A percentile compares a stretch with the other conserved stretches of the same genome.
Evolutionary conservation across 2,888 invertebrate genomes (phyloP).

Genomic region (Heliconius erato): DNA sequence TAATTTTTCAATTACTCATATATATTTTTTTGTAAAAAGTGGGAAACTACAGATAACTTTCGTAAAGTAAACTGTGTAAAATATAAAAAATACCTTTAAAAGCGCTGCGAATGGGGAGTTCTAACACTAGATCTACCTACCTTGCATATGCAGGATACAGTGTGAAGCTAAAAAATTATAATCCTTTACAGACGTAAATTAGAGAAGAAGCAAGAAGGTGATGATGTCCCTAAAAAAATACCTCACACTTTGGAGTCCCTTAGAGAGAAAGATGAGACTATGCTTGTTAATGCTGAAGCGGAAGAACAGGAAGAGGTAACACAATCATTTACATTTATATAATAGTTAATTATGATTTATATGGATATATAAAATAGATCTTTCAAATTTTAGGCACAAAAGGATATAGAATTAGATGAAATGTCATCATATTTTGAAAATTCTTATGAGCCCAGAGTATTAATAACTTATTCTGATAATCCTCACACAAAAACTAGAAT

Average conservation of each 20-base stretch:
- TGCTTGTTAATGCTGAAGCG: slow-evolving; percentile 90
- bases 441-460: slow-evolving; percentile 95
- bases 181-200: slow-evolving; percentile 71
- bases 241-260: slow-evolving; percentile 98
- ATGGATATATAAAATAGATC: neutral
- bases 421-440: slow-evolving; percentile 94
- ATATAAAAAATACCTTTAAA: too few species aligned
- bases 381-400: slow-evolving; percentile 76
- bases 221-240: slow-evolving; percentile 79
- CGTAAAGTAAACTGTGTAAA: too few species aligned
- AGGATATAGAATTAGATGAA: slow-evolving; percentile 94
- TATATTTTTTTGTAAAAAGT: too few species aligned
- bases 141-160: too few species aligned
- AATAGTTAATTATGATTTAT: neutral
- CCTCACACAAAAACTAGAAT: slow-evolving; percentile 95
- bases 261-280: slow-evolving; percentile 96
- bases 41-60: too few species aligned
- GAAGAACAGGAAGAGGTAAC: slow-evolving; percentile 90
- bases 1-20: neutral
- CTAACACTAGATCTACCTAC: too few species aligned
- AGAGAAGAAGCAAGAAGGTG: slow-evolving; percentile 82
- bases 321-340: neutral
- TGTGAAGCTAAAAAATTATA: neutral
- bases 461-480: slow-evolving; percentile 98
- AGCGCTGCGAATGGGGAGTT: too few species aligned